Conservation (phyloP, 2,888 invertebrate species). For the Nephrotoma guestfalica region DNA sequence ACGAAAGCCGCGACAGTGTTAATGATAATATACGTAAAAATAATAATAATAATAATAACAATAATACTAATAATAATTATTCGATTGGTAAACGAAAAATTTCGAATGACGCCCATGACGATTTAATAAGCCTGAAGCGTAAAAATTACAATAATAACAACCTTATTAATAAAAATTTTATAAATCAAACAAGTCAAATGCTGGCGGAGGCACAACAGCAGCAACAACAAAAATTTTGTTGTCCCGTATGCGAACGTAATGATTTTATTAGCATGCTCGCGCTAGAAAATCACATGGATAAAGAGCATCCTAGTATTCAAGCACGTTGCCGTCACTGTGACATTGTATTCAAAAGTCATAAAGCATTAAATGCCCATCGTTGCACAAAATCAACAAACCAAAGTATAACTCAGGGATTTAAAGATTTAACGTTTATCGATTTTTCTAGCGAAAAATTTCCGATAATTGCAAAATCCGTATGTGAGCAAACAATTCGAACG, state of each 20-base stretch:
- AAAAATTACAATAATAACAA: conserved; percentile 24
- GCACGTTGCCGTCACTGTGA: conserved; percentile 60
- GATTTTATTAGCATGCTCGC: conserved; percentile 43
- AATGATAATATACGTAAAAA: conserved; percentile 17
- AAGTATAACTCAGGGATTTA: conserved; percentile 39
- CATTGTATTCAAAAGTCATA: conserved; percentile 56
- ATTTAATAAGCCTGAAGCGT: conserved; percentile 13
- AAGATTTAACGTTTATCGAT: conserved; percentile 61
- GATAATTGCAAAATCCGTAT: conserved; percentile 56
- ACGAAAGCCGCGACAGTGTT: conserved; percentile 18
- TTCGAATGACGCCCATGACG: conserved; percentile 19
- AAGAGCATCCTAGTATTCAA: conserved; percentile 47
- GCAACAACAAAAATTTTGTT: conserved; percentile 28
- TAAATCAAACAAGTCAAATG: conserved; percentile 7
- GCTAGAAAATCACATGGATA: conserved; percentile 49
- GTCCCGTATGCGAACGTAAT: conserved; percentile 46
- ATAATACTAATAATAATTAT: conserved; percentile 6
- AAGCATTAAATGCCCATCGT: conserved; percentile 54
- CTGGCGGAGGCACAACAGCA: neutral
- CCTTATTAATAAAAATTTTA: conserved; percentile 16
- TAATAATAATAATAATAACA: conserved; percentile 13
- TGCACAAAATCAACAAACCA: conserved; percentile 34
- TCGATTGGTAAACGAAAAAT: conserved; percentile 22
- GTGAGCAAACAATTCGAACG: conserved; percentile 49
- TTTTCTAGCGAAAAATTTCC: conserved; percentile 69